Percentiles rank a stretch among this genome's conserved stretches.
Conservation (phyloP, 1,140 invertebrate genomes). For the Stenopsyche tienmushanensis region DNA sequence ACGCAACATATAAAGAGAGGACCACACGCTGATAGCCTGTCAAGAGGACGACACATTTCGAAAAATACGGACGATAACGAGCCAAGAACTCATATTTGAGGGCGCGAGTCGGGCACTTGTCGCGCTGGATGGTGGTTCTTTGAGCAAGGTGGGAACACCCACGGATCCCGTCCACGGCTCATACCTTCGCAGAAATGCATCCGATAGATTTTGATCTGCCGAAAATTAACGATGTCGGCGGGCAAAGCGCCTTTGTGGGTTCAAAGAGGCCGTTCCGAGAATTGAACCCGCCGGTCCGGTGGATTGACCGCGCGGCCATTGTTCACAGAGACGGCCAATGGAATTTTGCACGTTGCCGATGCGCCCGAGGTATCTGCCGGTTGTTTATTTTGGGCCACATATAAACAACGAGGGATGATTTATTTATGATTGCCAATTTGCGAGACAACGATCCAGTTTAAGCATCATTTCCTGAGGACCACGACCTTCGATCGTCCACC, state of each 20-base stretch:
- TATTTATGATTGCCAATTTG: neutral
- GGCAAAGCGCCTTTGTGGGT: too few relatives aligned
- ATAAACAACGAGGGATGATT: neutral
- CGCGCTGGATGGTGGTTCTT: neutral
- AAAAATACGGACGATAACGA: too few relatives aligned
- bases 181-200: conserved; percentile 16
- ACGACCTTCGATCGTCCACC: too few relatives aligned
- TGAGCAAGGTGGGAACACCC: neutral
- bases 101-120: too few relatives aligned
- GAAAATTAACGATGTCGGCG: conserved; percentile 16
- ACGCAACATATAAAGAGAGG: too few relatives aligned
- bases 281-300: conserved; percentile 4
- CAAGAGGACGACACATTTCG: too few relatives aligned
- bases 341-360: neutral
- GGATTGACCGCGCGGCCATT: conserved; percentile 13
- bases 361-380: neutral
- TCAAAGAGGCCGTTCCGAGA: conserved; percentile 24
- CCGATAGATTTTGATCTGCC: conserved; percentile 12
- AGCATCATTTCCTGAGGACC: too few relatives aligned
- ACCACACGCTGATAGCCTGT: too few relatives aligned
- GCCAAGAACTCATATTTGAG: too few relatives aligned
- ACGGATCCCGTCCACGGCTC: neutral
- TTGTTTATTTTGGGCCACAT: conserved; percentile 12
- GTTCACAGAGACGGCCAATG: conserved; percentile 7
- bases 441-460: too few relatives aligned